Conservation (phyloP, 2,113 vertebrate species). For the Toxotes chatareus region DNA sequence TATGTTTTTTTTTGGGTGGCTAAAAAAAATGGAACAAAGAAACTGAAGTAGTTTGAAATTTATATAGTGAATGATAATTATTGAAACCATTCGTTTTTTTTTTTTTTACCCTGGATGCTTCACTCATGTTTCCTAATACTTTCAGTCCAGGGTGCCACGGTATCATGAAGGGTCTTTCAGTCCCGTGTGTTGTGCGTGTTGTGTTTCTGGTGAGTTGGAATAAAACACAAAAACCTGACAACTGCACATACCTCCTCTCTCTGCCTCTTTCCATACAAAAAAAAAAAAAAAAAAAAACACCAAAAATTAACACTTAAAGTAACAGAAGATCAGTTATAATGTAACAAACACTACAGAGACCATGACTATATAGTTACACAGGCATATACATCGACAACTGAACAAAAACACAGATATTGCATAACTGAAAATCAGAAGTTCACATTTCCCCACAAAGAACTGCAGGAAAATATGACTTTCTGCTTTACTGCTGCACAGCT, state of each 20-base stretch:
- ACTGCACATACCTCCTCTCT: constrained; percentile 4
- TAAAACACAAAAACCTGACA: constrained; percentile 16
- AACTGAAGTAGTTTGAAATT: constrained; percentile 31
- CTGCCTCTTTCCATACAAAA: constrained; percentile 26
- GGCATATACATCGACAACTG: constrained; percentile 42
- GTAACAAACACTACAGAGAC: constrained; percentile 64
- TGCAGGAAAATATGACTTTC: constrained; percentile 61
- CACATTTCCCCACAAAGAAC: constrained; percentile 17
- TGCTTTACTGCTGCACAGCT: constrained; percentile 76
- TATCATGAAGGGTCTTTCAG: neutral
- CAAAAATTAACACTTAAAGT: constrained; percentile 62
- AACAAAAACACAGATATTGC: constrained; percentile 49
- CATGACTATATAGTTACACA: constrained; percentile 54
- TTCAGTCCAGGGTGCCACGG: constrained; percentile 21
- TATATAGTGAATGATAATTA: constrained; percentile 18
- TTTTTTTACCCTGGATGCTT: constrained; percentile 1
- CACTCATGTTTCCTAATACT: neutral
- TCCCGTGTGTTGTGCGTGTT: constrained; percentile 19
- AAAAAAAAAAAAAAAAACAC: too few relatives aligned
- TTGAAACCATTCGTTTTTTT: constrained; percentile 4
- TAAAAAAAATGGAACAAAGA: constrained; percentile 46
- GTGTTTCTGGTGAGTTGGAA: constrained; percentile 28
- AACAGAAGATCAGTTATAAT: constrained; percentile 53
- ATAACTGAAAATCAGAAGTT: constrained; percentile 40
- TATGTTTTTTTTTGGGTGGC: constrained; percentile 48